Percentiles rank a stretch among this genome's conserved stretches.
phyloP scores from a whole-genome alignment of 2,113 vertebrate genomes.

The Ameiurus melas region DNA sequence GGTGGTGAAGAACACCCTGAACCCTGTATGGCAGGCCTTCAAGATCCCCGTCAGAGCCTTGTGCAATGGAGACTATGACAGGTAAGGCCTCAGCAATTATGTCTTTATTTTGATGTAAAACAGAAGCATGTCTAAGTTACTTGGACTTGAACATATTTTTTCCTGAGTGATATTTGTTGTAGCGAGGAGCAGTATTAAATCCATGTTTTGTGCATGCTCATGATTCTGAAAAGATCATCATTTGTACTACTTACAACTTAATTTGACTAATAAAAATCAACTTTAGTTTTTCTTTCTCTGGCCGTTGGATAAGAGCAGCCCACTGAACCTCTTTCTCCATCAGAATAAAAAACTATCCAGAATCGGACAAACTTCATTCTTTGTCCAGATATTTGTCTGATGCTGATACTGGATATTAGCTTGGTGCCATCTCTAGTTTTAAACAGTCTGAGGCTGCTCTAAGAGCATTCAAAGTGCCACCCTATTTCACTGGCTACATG shows the following conservation, averaged over 20 bases:
- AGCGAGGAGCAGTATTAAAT: neutral
- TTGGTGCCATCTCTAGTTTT: neutral
- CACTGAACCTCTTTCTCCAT: neutral
- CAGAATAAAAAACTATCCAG: neutral
- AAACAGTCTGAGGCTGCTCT: neutral
- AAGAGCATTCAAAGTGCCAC: neutral
- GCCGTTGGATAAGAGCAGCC: neutral
- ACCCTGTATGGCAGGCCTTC: conserved; percentile 93
- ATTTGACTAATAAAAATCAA: neutral
- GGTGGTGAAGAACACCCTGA: conserved; percentile 89
- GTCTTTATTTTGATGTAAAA: neutral
- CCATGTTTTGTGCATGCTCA: neutral
- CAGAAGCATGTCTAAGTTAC: neutral
- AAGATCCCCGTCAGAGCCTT: conserved; percentile 87
- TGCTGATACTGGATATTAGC: neutral
- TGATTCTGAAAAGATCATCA: neutral
- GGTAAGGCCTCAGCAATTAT: conserved; percentile 63
- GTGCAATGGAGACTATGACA: conserved; percentile 91
- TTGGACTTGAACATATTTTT: neutral
- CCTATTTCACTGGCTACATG: neutral
- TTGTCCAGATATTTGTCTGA: neutral
- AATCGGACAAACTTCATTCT: neutral
- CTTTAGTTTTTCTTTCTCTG: neutral
- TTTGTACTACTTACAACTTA: neutral
- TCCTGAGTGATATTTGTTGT: neutral